Evolutionary conservation across 1,140 invertebrate species (phyloP), one percentile per base, ranked within the genome.

Genomic region (Panonychus citri): DNA sequence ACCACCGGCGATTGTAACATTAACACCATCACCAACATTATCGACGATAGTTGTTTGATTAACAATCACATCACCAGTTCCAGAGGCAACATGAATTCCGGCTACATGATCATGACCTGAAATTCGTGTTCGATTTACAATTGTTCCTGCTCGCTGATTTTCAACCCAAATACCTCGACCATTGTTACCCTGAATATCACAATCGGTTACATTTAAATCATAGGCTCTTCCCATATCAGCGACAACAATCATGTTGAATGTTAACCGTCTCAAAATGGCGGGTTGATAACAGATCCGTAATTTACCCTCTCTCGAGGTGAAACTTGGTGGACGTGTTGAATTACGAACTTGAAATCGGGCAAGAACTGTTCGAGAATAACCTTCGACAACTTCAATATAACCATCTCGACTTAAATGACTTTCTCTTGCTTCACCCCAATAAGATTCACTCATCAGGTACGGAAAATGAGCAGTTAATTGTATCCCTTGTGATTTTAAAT

Each of bases 41-140:
- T 87, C 82, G 1, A 78, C 80, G 40, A 98, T 83, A 63, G 81
- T 76, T 58, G 83, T 87, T 60, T 81, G 78, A 5, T 89, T 93
- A 3, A 99, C 76, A 64, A 96, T 89, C 0, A 97, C 77, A 65
- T 91, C 83, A n/a, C 85, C 85, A 1, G 80, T 83, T 1, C 90
- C 90, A 59, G 74, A 79, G 0, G 79, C 71, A 4, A 95, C 76
- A 64, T 91, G 83, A 8, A 94, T 72, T 2, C 89, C 90, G 8
- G 85, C 85, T 10, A 85, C 77, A 64, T 90, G 82, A 59, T 81
- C 80, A 65, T 91, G 93, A 57, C 82, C 80, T 1, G 82, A 81
- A n/a, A 95, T 75, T 0, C 79, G 80, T 1, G 81, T 82, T 19
- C 80, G 76, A 61, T 85, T 81, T 52, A 87, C 75, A 67, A 85